Base-by-base conservation (phyloP, 1,140 invertebrate genomes). In the Drosophila navojoa region DNA sequence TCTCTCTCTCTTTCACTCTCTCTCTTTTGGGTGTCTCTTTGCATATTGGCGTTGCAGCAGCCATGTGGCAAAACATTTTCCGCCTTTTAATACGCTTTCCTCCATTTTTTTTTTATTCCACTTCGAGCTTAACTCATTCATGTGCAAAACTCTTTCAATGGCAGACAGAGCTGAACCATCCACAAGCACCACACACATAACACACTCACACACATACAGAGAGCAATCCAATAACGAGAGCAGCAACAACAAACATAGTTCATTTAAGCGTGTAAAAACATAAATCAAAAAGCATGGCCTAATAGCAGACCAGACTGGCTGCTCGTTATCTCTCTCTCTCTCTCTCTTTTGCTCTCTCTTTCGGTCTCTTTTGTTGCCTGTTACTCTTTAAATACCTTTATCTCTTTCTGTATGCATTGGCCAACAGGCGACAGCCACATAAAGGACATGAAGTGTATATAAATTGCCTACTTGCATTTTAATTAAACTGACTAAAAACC, bases 381-480 rank as follows among this genome's bases (percentile, higher is more conserved):
- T 22, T 32, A 68, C 40, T 60, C 40, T 16, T 32, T 42, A 45
- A 29, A 32, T 62, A 38, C 59, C 16, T 50, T n/a, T 44, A 29
- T 68, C 45, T 47, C 44, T 61, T 32, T 47, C 47, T 29, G 45
- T 69, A 3, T 66, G 19, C 40, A 19, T 44, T 40, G 15, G 55
- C 47, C 49, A 59, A 57, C 64, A 64, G 38, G 13, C 49, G 55
- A 75, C 38, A 58, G 54, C 40, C 45, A 60, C 57, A 58, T 54
- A 71, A 53, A 64, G 82, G 52, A 77, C 84, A 87, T 76, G 72
- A 61, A 89, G 84, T 89, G 84, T 89, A 89, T 89, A 89, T 89
- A 89, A 89, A 89, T 89, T 89, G 84, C 84, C 84, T 89, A 89
- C 84, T 89, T 89, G 84, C 79, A 89, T 89, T 89, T 89, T 89